phyloP scores from a whole-genome alignment of 2,888 invertebrate species.

The Mesoligia furuncula region DNA sequence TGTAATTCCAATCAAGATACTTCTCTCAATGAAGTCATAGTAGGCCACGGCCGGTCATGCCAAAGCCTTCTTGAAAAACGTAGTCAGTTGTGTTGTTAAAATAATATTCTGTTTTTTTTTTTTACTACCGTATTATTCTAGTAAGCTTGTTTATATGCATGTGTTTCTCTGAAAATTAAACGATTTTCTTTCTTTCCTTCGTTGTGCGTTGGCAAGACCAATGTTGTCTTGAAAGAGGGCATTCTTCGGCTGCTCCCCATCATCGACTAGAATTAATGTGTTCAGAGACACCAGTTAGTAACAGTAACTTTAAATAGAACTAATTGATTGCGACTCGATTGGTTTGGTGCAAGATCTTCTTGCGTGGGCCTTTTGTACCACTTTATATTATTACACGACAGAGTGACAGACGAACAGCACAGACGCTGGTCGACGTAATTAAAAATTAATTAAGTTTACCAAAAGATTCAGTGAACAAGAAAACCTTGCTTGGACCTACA shows the following conservation, averaged over 20 bases:
- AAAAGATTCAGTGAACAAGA: slow-evolving; percentile 42
- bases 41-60: background rate
- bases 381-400: background rate
- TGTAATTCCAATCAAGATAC: background rate
- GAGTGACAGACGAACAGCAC: slow-evolving; percentile 10
- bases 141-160: background rate
- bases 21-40: background rate
- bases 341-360: background rate
- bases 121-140: background rate
- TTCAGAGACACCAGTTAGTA: background rate
- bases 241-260: background rate
- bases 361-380: slow-evolving; percentile 16
- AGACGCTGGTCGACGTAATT: slow-evolving; percentile 8
- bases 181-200: background rate
- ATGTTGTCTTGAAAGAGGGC: too few relatives aligned
- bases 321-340: background rate
- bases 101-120: background rate
- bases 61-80: background rate
- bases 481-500: slow-evolving; percentile 25
- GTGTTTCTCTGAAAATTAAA: background rate
- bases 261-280: background rate
- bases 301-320: background rate
- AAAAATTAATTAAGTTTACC: slow-evolving; percentile 18
- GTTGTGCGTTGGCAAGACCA: background rate
- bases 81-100: background rate